Base-by-base conservation (phyloP, 2,888 invertebrate species). In the Oligia fasciuncula region DNA sequence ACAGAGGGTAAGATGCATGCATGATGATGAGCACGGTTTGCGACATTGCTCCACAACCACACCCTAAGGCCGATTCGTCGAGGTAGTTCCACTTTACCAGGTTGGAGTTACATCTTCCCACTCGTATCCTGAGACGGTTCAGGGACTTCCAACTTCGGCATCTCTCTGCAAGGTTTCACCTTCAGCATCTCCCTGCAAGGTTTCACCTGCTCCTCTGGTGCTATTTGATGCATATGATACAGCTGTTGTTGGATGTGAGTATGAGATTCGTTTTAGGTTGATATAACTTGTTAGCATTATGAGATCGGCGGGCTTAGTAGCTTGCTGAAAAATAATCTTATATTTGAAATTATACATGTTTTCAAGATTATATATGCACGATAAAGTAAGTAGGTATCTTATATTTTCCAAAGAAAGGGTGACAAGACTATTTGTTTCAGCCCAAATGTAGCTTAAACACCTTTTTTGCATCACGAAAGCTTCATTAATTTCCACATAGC, bases 381-480 rank as follows among this genome's bases (percentile, higher is more conserved):
- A 13, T 35, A 65, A 13, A 65, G 49, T 51, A 51, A 51, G 17
- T 51, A 51, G 5, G 5, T 51, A 29, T 51, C 13, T 54, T 40
- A 35, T 40, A 57, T 57, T 57, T 4, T 23, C 14, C 17, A n/a
- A 60, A n/a, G 13, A 49, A 35, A 13, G 14, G 40, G 6, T 17
- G 40, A 66, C n/a, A 51, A 17, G n/a, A 66, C 46, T 11, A 46
- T 46, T 46, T 46, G 46, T 11, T 46, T 46, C 46, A 46, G n/a
- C 66, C 65, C 35, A 51, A 51, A 51, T 51, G 17, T 51, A 51
- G 51, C 51, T 62, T 17, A 65, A n/a, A 66, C 66, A 73, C 66
- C 40, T 54, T 73, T 66, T 66, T 65, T 46, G 51, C n/a, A 66
- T 73, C 0, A 66, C 23, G 2, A 66, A 73, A 17, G 51, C 60